Base-by-base conservation (phyloP, 2,797 vertebrate species). In the Sebastiscus tertius region DNA sequence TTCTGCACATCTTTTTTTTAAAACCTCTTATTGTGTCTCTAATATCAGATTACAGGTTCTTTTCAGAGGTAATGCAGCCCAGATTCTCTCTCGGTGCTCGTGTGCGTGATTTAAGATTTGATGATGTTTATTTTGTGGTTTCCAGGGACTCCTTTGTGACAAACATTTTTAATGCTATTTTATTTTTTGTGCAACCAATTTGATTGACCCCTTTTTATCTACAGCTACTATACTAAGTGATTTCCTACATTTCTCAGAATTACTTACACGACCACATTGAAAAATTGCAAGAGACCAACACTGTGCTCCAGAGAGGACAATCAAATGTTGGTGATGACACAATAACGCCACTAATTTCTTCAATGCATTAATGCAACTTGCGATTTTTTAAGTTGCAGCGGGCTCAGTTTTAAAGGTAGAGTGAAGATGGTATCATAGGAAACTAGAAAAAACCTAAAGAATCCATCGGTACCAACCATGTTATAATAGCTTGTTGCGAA, bases 1-100 rank as follows among this genome's bases (percentile, higher is more conserved):
- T 52, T 86, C 46, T 49, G 64, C 62, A 74, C 75, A 58, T n/a
- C 18, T 82, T 87, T 86, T 85, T 81, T 79, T 87, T 14, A 42
- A n/a, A 52, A 52, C 18, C 76, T 86, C 11, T 69, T 71, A 73
- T 60, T 87, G 81, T 80, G 70, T 59, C 72, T 75, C 54, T 85
- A 46, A 80, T 69, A 88, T 89, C 33, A 87, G 81, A 82, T 89
- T 80, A 76, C 49, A 83, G 33, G 18, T 39, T 79, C 20, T 64
- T 77, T 56, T 52, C 46, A 60, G 69, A 42, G 24, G 36, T 54
- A 67, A 67, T 42, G 14, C 36, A 27, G 13, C 16, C 7, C 5
- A 0, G 12, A 14, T n/a, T 59, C 29, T 18, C 36, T 52, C 68
- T 66, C 42, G 39, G 8, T 71, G 11, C 31, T 5, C 29, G 12